Percentiles rank a stretch among this genome's conserved stretches.
Conservation (phyloP, 2,797 vertebrate genomes). For the Myioborus melanocephalus region DNA sequence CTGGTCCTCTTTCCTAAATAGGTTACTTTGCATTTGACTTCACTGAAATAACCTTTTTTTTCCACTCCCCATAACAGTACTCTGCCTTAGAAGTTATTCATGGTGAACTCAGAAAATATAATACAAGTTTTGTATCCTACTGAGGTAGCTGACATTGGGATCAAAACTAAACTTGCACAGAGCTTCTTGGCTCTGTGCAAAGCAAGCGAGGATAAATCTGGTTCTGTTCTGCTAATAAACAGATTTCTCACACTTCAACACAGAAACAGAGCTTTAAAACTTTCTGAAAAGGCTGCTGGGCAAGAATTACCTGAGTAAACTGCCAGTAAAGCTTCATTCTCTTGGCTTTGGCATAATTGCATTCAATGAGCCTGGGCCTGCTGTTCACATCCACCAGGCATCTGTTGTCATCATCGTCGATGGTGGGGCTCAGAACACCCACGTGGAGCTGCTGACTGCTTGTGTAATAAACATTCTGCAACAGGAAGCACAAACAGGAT, state of each 20-base stretch:
- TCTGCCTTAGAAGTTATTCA: neutral
- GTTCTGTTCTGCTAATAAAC: neutral
- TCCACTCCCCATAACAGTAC: neutral
- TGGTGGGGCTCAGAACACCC: constrained; percentile 91
- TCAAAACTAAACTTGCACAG: neutral
- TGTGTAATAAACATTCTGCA: constrained; percentile 98
- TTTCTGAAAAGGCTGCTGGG: constrained; percentile 1
- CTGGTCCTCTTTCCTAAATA: neutral
- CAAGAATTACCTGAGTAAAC: constrained; percentile 89
- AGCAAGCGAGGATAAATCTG: neutral
- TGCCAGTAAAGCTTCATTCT: constrained; percentile 98
- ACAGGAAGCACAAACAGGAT: constrained; percentile 60
- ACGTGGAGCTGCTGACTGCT: constrained; percentile 89
- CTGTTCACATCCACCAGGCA: constrained; percentile 98
- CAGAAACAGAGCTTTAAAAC: neutral
- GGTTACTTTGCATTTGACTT: neutral
- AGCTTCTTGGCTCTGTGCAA: neutral
- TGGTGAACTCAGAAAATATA: neutral
- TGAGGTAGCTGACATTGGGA: neutral
- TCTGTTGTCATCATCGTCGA: constrained; percentile 96
- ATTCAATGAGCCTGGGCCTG: constrained; percentile 92
- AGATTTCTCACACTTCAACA: neutral
- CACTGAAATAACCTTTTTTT: neutral
- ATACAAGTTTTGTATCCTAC: neutral
- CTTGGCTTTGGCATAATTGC: constrained; percentile 93